These are phyloP conservation scores for Falcaria lacertinaria DNA, from an alignment of 2,888 invertebrate species.

Conservation along the genomic window DNA sequence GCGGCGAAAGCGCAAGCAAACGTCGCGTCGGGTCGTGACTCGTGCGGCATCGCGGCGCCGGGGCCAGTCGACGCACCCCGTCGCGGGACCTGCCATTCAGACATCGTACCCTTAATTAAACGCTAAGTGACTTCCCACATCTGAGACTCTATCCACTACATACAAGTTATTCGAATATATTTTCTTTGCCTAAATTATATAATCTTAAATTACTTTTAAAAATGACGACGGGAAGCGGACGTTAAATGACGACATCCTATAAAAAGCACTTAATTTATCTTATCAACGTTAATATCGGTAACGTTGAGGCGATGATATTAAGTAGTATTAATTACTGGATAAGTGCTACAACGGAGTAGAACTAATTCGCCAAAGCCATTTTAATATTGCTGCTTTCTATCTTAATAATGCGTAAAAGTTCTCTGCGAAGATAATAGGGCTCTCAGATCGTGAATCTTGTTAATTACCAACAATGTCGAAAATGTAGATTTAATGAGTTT, in stretches of 20 bases:
- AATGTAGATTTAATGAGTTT: constrained; percentile 75
- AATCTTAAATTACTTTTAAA: no score
- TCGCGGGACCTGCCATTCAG: constrained; percentile 9
- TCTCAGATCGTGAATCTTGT: constrained; percentile 73
- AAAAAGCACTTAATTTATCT: background rate
- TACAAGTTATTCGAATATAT: background rate
- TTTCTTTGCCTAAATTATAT: no score
- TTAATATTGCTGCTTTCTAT: constrained; percentile 53
- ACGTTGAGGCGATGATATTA: constrained; percentile 15
- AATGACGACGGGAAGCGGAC: background rate
- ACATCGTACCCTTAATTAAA: constrained; percentile 38
- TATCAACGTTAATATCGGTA: constrained; percentile 5
- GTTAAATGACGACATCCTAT: background rate
- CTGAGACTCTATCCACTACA: constrained; percentile 11
- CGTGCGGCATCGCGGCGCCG: constrained; percentile 14
- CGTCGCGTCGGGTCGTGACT: constrained; percentile 3
- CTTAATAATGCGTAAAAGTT: constrained; percentile 62
- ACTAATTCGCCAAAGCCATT: constrained; percentile 34
- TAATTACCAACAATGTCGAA: constrained; percentile 74
- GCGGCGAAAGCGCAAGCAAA: constrained; percentile 3
- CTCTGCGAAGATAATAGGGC: constrained; percentile 64
- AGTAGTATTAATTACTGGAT: constrained; percentile 18
- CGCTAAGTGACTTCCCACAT: constrained; percentile 26
- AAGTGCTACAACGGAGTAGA: constrained; percentile 21
- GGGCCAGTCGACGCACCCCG: constrained; percentile 19